phyloP scores from a whole-genome alignment of 2,797 vertebrate species.

The Moxostoma hubbsi region DNA sequence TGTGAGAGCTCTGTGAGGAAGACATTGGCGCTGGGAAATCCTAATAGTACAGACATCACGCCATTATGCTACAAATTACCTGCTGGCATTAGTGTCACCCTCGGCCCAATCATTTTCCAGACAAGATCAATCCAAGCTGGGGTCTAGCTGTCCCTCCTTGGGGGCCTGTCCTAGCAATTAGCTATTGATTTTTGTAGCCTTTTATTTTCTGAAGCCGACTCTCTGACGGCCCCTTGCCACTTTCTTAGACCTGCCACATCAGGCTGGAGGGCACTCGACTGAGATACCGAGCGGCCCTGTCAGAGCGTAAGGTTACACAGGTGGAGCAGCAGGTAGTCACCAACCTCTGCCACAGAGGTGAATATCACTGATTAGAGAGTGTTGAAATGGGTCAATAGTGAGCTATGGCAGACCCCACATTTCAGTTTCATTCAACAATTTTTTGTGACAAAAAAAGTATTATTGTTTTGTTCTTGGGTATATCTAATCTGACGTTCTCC shows the following conservation, averaged over 20 bases:
- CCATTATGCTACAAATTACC: conserved; percentile 79
- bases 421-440: neutral
- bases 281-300: conserved; percentile 31
- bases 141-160: conserved; percentile 53
- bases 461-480: neutral
- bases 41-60: conserved; percentile 63
- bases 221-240: conserved; percentile 28
- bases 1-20: conserved; percentile 42
- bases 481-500: neutral
- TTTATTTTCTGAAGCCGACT: conserved; percentile 55
- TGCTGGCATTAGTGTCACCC: conserved; percentile 73
- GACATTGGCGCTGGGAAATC: conserved; percentile 65
- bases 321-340: conserved; percentile 15
- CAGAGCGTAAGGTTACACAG: conserved; percentile 47
- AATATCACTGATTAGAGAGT: conserved; percentile 31
- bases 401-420: conserved; percentile 1
- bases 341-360: conserved; percentile 38
- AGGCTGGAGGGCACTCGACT: conserved; percentile 33
- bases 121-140: conserved; percentile 62
- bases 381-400: conserved; percentile 41
- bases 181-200: conserved; percentile 62
- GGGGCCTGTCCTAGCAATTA: conserved; percentile 62
- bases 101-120: conserved; percentile 65
- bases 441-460: neutral
- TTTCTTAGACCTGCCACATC: conserved; percentile 38